Conservation (phyloP, 2,113 vertebrate species). For the Varanus salvator region DNA sequence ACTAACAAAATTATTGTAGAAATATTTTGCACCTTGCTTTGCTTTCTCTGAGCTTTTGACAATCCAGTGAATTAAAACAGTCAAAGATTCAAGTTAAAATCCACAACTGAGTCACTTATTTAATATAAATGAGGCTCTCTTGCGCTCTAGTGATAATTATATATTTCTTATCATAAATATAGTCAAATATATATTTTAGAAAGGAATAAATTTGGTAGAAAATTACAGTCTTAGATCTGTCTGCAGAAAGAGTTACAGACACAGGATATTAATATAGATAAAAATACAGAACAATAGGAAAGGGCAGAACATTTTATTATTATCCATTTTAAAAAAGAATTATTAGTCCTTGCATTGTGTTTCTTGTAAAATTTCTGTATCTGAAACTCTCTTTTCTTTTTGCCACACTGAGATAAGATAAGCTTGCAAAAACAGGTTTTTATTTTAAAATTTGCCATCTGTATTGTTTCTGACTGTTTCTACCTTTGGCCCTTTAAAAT, state of each 20-base stretch:
- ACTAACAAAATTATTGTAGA: constrained; percentile 17
- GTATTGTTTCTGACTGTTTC: background rate
- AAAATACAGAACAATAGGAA: constrained; percentile 38
- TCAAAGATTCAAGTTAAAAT: constrained; percentile 40
- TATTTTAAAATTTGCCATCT: constrained; percentile 15
- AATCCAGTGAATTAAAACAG: constrained; percentile 24
- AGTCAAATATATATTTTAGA: constrained; percentile 20
- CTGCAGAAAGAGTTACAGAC: background rate
- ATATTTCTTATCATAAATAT: constrained; percentile 35
- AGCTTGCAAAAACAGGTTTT: constrained; percentile 29
- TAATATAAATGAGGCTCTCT: constrained; percentile 28
- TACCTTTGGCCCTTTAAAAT: constrained; percentile 6
- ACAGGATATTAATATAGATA: constrained; percentile 16
- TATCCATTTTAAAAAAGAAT: constrained; percentile 9
- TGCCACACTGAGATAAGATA: background rate
- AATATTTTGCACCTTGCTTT: constrained; percentile 9
- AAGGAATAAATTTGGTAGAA: constrained; percentile 36
- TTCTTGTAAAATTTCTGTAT: constrained; percentile 21
- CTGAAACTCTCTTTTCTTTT: background rate
- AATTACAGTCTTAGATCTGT: constrained; percentile 20
- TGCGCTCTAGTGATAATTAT: constrained; percentile 16
- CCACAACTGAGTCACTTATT: constrained; percentile 8
- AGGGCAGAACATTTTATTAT: background rate
- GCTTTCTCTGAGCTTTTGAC: constrained; percentile 41
- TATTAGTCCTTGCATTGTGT: rapidly evolving